These are phyloP conservation scores for Nautilus pompilius DNA, from an alignment of 1,140 invertebrate species.

Conservation along the genomic window DNA sequence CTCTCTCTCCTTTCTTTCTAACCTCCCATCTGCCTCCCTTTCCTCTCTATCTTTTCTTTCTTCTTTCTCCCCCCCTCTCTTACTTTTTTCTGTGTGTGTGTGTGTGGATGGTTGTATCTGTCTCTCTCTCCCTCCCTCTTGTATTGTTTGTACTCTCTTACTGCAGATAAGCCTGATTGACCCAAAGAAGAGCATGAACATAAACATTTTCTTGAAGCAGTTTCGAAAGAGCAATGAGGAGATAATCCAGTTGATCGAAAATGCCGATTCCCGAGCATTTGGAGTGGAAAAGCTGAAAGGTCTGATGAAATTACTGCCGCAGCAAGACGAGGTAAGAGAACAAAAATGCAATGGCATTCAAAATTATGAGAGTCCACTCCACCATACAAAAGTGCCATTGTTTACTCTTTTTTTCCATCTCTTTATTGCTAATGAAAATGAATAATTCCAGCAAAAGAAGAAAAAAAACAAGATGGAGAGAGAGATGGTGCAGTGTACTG, in stretches of 20 bases:
- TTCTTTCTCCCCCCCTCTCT: not conserved
- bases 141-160: not conserved
- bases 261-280: constrained; percentile 83
- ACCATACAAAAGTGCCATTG: no score
- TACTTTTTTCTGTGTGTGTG: not conserved
- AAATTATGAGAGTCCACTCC: no score
- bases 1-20: no score
- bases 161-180: constrained; percentile 50
- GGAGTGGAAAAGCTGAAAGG: constrained; percentile 90
- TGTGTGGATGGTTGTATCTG: not conserved
- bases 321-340: constrained; percentile 74
- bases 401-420: no score
- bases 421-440: no score
- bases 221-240: constrained; percentile 82
- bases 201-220: constrained; percentile 97
- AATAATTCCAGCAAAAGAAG: no score
- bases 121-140: not conserved
- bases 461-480: no score
- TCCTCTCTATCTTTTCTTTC: not conserved
- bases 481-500: no score
- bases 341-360: no score
- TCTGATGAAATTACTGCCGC: constrained; percentile 87
- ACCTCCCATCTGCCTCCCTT: no score
- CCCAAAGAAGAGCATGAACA: constrained; percentile 91
- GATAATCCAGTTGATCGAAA: constrained; percentile 82